A percentile compares a stretch with the other conserved stretches of the same genome.
phyloP scores from a whole-genome alignment of 2,797 vertebrate genomes.

The Salmo trutta region DNA sequence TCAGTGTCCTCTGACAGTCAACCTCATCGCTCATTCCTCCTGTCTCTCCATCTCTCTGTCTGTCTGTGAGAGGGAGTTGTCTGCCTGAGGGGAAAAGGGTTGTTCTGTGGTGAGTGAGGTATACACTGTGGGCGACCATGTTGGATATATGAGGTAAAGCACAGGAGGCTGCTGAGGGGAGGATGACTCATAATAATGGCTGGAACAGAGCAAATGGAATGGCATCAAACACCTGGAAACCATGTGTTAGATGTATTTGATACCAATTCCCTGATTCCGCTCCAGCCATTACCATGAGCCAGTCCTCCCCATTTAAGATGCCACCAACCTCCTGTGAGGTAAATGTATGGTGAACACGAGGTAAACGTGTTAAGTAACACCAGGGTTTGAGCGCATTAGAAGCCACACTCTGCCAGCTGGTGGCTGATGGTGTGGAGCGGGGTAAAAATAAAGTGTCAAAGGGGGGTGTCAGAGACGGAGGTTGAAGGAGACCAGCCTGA shows the following conservation, averaged over 20 bases:
- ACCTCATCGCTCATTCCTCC: slow-evolving; percentile 47
- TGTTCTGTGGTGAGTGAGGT: background rate
- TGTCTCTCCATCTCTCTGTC: slow-evolving; percentile 8
- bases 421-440: background rate
- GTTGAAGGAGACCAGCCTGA: slow-evolving; percentile 30
- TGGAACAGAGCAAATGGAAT: too few species aligned
- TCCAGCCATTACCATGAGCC: too few species aligned
- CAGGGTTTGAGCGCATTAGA: background rate
- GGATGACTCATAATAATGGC: too few species aligned
- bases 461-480: slow-evolving; percentile 14
- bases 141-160: background rate
- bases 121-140: background rate
- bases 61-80: slow-evolving; percentile 38
- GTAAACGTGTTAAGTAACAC: slow-evolving; percentile 1
- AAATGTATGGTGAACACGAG: slow-evolving; percentile 15
- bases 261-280: too few species aligned
- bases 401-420: background rate
- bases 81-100: slow-evolving; percentile 43
- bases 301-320: too few species aligned
- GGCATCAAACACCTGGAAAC: too few species aligned
- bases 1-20: slow-evolving; percentile 53
- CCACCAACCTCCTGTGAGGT: background rate
- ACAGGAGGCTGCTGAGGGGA: too few species aligned
- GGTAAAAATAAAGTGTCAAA: background rate
- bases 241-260: too few species aligned